Base-by-base conservation (phyloP, 2,113 vertebrate species). In the Oncorhynchus tshawytscha region DNA sequence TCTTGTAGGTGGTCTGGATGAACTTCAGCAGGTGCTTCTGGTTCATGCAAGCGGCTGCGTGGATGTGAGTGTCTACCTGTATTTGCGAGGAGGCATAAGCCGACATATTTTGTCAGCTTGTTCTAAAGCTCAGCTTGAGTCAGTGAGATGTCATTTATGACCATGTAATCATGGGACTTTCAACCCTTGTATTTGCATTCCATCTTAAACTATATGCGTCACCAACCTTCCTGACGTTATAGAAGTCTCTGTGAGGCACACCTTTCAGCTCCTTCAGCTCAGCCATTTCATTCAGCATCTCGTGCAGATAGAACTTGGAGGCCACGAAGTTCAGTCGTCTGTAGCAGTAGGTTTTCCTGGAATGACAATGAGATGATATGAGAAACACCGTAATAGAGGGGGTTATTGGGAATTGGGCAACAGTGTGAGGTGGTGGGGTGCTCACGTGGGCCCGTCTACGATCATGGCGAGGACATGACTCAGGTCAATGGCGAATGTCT, bases 11-110 rank as follows among this genome's bases (percentile, higher is more conserved):
- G 81, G 93, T 93, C 87, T 99, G 95, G 76, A 99, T 99, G 74
- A 99, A 99, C 68, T 93, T 93, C 82, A 99, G 83, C 82, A 99
- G 85, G 81, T 99, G 97, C 75, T 97, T 99, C 92, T 99, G 97
- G 88, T 96, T 99, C 98, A 99, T 99, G 89, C 97, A 99, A 72
- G 96, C 97, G 0, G 98, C 97, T 1, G 97, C 98, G 0, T 99
- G 98, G 86, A 99, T 99, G 34, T 99, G 98, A 0, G 98, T 99
- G 90, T 99, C 98, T 78, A 99, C 97, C 98, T 99, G 90, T 13
- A 87, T 89, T 34, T 67, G 88, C 80, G 74, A 62, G 0, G 45
- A 60, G 68, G 49, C 67, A 86, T 25, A 27, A 20, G 49, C 12
- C 3, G n/a, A 45, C 9, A 45, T 45, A 45, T 45, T 45, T 45